Evolutionary conservation across 1,140 invertebrate species (phyloP), one percentile per base, ranked within the genome.

Genomic region (Monomorium pharaonis): DNA sequence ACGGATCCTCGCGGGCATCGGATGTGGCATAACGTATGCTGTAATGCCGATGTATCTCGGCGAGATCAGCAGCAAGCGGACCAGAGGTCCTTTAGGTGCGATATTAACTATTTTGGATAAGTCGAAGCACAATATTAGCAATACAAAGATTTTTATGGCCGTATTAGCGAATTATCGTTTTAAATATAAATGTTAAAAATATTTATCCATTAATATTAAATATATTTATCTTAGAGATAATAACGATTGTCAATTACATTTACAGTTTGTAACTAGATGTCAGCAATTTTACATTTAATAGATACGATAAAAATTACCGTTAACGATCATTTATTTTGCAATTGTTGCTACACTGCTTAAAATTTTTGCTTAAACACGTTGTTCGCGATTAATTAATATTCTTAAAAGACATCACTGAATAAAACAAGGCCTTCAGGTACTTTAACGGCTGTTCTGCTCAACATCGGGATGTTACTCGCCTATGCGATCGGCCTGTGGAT

Each of bases 31-130:
- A 2, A 93, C 94, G 0, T 96, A 95, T 54, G 94, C 96, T 1
- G 94, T 95, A 4, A 94, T 94, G 60, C 96, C 96, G 0, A 95
- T 97, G 86, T 97, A 97, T 87, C 93, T 97, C 2, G 96, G 95
- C 18, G 97, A 97, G 92, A 95, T 96, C 3, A 95, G 96, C 3
- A 95, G 95, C 10, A 96, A 96, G 86, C 93, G 94, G 51, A 94
- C 96, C 3, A 92, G 97, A 24, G 97, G 97, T 3, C 93, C 95
- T 1, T 91, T 97, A 51, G 96, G 89, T 67, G 74, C 75, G 65
- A 70, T 44, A 37, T 74, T n/a, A 74, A 21, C 21, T 80, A 30
- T 80, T 54, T 67, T 47, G n/a, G 5, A 16, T 21, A 16, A 3
- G 33, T 69, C 49, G 37, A 30, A 6, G 16, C 30, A 18, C 49